Percentiles rank a stretch among this genome's conserved stretches.
Conservation (phyloP, 2,113 vertebrate genomes). For the Melanostigma gelatinosum region DNA sequence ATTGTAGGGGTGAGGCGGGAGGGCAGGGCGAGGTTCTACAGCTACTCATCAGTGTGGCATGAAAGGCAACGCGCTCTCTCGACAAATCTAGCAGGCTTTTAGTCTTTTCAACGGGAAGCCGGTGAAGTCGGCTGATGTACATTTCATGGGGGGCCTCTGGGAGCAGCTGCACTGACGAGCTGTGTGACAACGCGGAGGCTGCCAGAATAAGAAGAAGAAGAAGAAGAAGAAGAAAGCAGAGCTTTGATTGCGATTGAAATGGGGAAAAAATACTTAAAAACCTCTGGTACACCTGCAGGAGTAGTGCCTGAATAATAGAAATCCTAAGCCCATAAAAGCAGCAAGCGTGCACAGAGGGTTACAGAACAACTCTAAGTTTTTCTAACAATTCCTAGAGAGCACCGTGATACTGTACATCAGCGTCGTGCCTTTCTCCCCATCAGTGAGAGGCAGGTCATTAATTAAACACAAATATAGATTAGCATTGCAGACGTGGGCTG, state of each 20-base stretch:
- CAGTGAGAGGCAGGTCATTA: conserved; percentile 60
- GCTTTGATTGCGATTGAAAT: conserved; percentile 60
- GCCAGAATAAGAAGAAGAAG: conserved; percentile 31
- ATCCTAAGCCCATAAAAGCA: conserved; percentile 24
- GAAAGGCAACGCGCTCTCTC: conserved; percentile 43
- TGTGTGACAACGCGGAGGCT: conserved; percentile 55
- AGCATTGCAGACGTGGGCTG: conserved; percentile 75
- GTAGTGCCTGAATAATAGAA: conserved; percentile 11
- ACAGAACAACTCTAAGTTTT: conserved; percentile 27
- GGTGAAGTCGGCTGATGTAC: conserved; percentile 50
- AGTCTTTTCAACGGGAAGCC: conserved; percentile 38
- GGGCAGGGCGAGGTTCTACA: conserved; percentile 32
- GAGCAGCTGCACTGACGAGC: conserved; percentile 50
- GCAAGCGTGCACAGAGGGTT: neutral
- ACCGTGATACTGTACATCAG: conserved; percentile 28
- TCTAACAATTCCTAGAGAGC: conserved; percentile 36
- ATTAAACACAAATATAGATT: conserved; percentile 81
- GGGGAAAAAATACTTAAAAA: conserved; percentile 19
- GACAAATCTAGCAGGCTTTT: conserved; percentile 57
- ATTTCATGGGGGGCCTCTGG: conserved; percentile 61
- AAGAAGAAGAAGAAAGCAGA: conserved; percentile 2
- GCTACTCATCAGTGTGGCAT: conserved; percentile 38
- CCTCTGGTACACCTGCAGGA: conserved; percentile 47
- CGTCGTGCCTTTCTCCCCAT: conserved; percentile 14
- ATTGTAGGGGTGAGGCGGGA: neutral